phyloP scores from a whole-genome alignment of 2,797 vertebrate species.

The Paguma larvata region DNA sequence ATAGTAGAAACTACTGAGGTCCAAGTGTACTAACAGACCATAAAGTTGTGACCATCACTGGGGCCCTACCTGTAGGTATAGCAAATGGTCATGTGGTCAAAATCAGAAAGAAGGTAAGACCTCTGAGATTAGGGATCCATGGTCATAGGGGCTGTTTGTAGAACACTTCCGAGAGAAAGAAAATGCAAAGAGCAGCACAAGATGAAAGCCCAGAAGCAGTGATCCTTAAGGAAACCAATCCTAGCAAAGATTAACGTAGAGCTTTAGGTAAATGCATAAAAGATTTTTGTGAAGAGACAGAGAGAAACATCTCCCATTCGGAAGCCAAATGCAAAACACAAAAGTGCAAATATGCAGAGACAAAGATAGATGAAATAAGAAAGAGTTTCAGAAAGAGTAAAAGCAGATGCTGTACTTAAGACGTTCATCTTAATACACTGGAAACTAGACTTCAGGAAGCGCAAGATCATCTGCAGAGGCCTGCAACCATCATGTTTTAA shows the following conservation, averaged over 20 bases:
- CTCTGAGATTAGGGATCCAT: background rate
- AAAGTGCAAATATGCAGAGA: slow-evolving; percentile 14
- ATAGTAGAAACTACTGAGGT: background rate
- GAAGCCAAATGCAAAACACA: slow-evolving; percentile 39
- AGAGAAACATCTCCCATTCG: background rate
- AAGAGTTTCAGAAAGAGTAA: slow-evolving; percentile 28
- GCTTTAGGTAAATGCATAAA: background rate
- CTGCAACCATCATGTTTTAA: background rate
- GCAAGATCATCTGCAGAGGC: background rate
- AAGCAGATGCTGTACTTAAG: background rate
- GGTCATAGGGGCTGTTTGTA: background rate
- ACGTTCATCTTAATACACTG: background rate
- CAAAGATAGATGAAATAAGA: slow-evolving; percentile 15
- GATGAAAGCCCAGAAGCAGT: background rate
- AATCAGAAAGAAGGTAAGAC: background rate
- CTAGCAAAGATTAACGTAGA: background rate
- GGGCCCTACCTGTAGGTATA: background rate
- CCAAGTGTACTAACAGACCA: background rate
- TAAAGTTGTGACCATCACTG: background rate
- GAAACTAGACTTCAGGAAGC: background rate
- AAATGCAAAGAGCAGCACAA: background rate
- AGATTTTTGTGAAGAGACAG: background rate
- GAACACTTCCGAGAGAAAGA: background rate
- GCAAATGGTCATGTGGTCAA: background rate
- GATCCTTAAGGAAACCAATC: background rate